Base-by-base conservation (phyloP, 1,140 invertebrate genomes). In the Trichonephila inaurata region DNA sequence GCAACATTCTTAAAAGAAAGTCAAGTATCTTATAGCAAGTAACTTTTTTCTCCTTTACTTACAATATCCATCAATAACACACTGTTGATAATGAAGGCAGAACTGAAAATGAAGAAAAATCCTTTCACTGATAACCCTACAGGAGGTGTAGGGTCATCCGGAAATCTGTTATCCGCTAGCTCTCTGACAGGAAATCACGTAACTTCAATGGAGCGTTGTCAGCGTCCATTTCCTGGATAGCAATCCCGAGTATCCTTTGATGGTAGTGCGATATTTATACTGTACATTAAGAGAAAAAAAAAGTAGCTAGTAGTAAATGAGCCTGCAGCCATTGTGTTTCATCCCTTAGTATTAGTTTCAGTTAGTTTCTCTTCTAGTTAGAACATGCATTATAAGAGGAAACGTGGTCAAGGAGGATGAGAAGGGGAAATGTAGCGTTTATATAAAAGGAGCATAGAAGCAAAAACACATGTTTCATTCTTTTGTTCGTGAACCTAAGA, bases 341-440 rank as follows among this genome's bases (percentile, higher is more conserved):
- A 19, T 33, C 28, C 72, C 28, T 40, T 77, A 12, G 28, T 77
- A 77, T 77, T 28, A 19, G 28, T 77, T 33, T 77, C 72, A 33
- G 72, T 77, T 77, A 6, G 28, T 19, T 77, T 40, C 72, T 40
- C 33, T 77, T 77, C 14, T 77, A 77, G 72, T 40, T 40, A 14
- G 72, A 33, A 18, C 28, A 16, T 1, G 33, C 72, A 40, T 77
- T 77, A 77, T 16, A 33, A 7, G 33, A 18, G 18, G 18, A 77
- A 14, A 18, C 7, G 72, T 33, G 72, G 72, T 77, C 72, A 33
- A 40, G 28, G 72, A 33, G 28, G 24, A 77, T 77, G 72, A 28
- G 72, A 77, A 77, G 18, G 33, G 72, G 72, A 77, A 77, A 77
- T 77, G 28, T 77, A 33, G 72, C 72, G 72, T 77, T 77, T 77